phyloP scores from a whole-genome alignment of 2,888 invertebrate genomes.

The Galerucella pusilla region DNA sequence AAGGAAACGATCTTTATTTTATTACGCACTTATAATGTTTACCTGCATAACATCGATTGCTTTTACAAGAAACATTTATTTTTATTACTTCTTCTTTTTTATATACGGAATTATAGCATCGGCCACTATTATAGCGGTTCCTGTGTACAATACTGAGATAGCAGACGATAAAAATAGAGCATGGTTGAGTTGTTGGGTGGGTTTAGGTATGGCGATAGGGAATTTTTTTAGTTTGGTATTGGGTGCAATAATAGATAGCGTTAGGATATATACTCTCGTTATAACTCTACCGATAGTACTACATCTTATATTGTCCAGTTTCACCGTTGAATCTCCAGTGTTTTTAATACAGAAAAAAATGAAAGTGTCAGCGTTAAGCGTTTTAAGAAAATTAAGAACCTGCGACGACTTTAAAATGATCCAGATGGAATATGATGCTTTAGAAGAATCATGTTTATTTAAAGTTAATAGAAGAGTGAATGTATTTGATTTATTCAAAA shows the following conservation, averaged over 20 bases:
- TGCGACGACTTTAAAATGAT: background rate
- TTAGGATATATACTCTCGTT: background rate
- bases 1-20: background rate
- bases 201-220: background rate
- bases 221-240: background rate
- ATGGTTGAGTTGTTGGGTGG: background rate
- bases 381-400: background rate
- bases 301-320: background rate
- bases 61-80: background rate
- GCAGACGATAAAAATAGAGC: constrained; percentile 14
- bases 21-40: background rate
- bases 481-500: background rate
- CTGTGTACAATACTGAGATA: constrained; percentile 9
- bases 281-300: background rate
- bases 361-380: background rate
- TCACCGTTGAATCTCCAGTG: constrained; percentile 10
- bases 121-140: background rate
- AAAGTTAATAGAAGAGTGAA: background rate
- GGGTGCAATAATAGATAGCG: background rate
- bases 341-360: background rate
- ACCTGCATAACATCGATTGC: background rate
- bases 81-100: constrained; percentile 8
- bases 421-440: background rate
- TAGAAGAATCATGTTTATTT: background rate
- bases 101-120: background rate